Conservation (phyloP, 2,888 invertebrate species). For the Drosophila ochracea region DNA sequence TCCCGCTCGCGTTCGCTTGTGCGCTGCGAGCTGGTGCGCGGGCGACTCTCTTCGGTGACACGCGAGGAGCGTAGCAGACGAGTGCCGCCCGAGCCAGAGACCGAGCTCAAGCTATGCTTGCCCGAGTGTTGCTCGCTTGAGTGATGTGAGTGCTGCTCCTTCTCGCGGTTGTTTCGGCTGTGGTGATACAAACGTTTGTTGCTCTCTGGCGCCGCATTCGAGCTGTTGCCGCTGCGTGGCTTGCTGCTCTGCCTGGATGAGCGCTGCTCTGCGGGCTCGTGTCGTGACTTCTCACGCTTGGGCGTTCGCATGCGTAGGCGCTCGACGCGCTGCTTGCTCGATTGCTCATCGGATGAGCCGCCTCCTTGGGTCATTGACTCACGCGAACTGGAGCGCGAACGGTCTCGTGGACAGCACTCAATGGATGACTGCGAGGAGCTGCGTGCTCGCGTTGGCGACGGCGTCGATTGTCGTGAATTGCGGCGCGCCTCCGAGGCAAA, state of each 20-base stretch:
- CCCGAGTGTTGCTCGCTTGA: constrained; percentile 46
- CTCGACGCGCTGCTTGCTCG: constrained; percentile 64
- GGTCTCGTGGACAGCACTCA: constrained; percentile 82
- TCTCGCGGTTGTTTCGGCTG: constrained; percentile 59
- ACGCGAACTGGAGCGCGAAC: constrained; percentile 82
- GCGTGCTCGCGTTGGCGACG: constrained; percentile 76
- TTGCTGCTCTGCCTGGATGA: constrained; percentile 51
- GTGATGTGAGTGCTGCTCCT: constrained; percentile 44
- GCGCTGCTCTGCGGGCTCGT: constrained; percentile 52
- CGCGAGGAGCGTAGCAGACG: constrained; percentile 68
- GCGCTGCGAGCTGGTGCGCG: constrained; percentile 59
- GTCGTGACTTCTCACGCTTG: constrained; percentile 71
- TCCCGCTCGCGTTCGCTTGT: constrained; percentile 60
- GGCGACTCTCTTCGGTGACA: constrained; percentile 61
- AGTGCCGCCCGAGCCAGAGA: constrained; percentile 40
- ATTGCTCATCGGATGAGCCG: constrained; percentile 78
- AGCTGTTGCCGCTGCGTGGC: constrained; percentile 49
- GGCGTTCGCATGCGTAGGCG: constrained; percentile 75
- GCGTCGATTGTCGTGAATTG: constrained; percentile 67
- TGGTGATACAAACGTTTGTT: constrained; percentile 69
- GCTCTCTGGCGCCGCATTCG: constrained; percentile 40
- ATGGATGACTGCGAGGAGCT: constrained; percentile 84
- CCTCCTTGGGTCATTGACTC: constrained; percentile 76
- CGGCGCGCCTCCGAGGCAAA: constrained; percentile 80
- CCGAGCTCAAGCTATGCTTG: constrained; percentile 43